phyloP scores from a whole-genome alignment of 1,140 invertebrate species.

The Lasaia peninsularis region DNA sequence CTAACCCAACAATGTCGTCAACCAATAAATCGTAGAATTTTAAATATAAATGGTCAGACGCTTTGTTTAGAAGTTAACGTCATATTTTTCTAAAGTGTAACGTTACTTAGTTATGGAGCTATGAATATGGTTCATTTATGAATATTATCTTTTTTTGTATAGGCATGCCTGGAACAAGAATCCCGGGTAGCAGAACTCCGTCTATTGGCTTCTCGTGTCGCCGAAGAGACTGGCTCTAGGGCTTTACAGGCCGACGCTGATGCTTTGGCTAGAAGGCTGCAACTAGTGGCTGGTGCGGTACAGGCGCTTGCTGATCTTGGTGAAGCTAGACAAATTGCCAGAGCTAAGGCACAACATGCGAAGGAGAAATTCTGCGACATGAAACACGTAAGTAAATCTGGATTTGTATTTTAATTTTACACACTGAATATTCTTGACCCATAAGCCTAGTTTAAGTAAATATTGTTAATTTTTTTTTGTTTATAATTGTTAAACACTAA shows the following conservation, averaged over 20 bases:
- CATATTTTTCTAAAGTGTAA: too few relatives aligned
- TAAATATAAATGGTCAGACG: too few relatives aligned
- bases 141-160: background rate
- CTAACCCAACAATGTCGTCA: too few relatives aligned
- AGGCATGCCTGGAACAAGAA: slow-evolving; percentile 87
- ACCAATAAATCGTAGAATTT: too few relatives aligned
- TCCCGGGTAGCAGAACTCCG: slow-evolving; percentile 85
- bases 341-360: slow-evolving; percentile 60
- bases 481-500: too few relatives aligned
- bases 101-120: too few relatives aligned
- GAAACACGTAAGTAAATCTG: slow-evolving; percentile 45
- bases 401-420: too few relatives aligned
- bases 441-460: too few relatives aligned
- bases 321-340: slow-evolving; percentile 75
- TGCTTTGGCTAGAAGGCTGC: slow-evolving; percentile 84
- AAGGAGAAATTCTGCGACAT: slow-evolving; percentile 63
- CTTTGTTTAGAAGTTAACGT: too few relatives aligned
- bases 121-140: too few relatives aligned
- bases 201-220: slow-evolving; percentile 86
- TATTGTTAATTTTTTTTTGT: too few relatives aligned
- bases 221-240: slow-evolving; percentile 84
- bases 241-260: slow-evolving; percentile 87
- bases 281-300: slow-evolving; percentile 85
- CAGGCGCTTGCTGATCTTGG: slow-evolving; percentile 86
- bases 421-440: too few relatives aligned